A percentile compares a stretch with the other conserved stretches of the same genome.
Conservation (phyloP, 1,140 invertebrate genomes). For the Leptestheria dahalacensis region DNA sequence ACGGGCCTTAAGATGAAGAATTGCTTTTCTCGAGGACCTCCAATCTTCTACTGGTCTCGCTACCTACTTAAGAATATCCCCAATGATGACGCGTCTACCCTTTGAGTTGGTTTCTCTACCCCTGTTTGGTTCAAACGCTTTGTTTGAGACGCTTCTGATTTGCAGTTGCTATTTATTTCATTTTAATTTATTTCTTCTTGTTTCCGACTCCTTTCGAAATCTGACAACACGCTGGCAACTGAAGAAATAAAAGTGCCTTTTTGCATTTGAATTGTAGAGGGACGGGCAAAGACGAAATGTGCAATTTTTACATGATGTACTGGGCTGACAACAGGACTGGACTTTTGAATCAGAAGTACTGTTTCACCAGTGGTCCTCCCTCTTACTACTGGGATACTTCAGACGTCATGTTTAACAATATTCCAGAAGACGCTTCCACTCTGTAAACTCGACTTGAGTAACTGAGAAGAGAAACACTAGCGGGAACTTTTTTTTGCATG, state of each 20-base stretch:
- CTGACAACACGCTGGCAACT: too few species aligned
- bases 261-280: slow-evolving; percentile 5
- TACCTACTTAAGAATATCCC: slow-evolving; percentile 29
- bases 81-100: slow-evolving; percentile 22
- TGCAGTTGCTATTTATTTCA: neutral
- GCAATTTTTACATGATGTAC: slow-evolving; percentile 52
- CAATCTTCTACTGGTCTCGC: slow-evolving; percentile 29
- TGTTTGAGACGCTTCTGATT: too few species aligned
- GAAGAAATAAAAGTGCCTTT: too few species aligned
- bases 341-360: slow-evolving; percentile 28
- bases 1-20: slow-evolving; percentile 62
- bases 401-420: slow-evolving; percentile 51
- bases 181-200: neutral
- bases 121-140: too few species aligned
- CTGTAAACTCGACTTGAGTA: too few species aligned
- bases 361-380: slow-evolving; percentile 44
- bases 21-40: slow-evolving; percentile 59
- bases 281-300: slow-evolving; percentile 41
- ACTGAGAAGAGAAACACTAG: too few species aligned
- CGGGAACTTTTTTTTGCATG: too few species aligned
- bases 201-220: too few species aligned
- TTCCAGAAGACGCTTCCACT: slow-evolving; percentile 42
- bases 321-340: slow-evolving; percentile 30
- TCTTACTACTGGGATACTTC: slow-evolving; percentile 55
- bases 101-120: slow-evolving; percentile 4